Evolutionary conservation across 2,888 invertebrate species (phyloP), one percentile per base, ranked within the genome.

Genomic region (Agrochola circellaris): DNA sequence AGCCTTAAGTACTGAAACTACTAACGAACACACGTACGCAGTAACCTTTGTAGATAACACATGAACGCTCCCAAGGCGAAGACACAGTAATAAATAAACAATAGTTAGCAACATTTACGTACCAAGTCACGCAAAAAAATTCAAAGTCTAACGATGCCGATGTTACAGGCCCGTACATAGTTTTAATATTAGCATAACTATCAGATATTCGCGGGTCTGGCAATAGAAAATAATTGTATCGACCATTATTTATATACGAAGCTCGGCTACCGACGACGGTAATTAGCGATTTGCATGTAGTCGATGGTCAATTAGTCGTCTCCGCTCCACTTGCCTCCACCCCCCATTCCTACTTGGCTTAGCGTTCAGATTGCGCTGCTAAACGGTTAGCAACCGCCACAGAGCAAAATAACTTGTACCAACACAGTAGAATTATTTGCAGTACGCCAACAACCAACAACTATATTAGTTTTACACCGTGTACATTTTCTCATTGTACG

Each of bases 241-340:
- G 81, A 78, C 86, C 85, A 91, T 92, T 91, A 91, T 93, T 92
- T 93, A 93, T 93, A 92, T 91, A 90, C 88, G 88, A 84, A 91
- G 91, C 88, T 88, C 88, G 77, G 89, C 89, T 90, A 89, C 90
- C 91, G 91, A 87, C 89, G 90, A 90, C 85, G 90, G 92, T 94
- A 95, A 95, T 95, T 95, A 95, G 93, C 91, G 92, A 94, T 94
- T 94, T 94, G 93, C 94, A 93, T 93, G 92, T 93, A 93, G 89
- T 90, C 91, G 91, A 94, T 93, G 94, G 94, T 93, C 94, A 94
- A 95, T 95, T 95, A 95, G 92, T 90, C 91, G 87, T 92, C 92
- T 91, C 89, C 91, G 91, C 92, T 92, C 88, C 90, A 90, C 90
- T 92, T 87, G 88, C 90, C 89, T 88, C 89, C 84, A 85, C 85